Conservation (phyloP, 2,888 invertebrate genomes). For the Folsomia candida region DNA sequence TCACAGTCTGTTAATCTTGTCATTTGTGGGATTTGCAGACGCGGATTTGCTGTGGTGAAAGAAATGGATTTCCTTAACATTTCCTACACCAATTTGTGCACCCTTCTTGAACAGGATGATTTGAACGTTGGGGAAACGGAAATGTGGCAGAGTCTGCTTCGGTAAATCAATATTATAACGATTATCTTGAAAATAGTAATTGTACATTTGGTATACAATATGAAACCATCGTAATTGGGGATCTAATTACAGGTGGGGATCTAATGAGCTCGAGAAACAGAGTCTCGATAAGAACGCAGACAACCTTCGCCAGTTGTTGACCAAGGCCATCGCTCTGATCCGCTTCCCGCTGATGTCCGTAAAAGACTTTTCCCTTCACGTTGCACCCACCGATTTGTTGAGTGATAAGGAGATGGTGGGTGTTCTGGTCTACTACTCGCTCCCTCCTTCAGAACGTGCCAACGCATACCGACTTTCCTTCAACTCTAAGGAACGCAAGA, state of each 20-base stretch:
- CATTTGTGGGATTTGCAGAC: slow-evolving; percentile 17
- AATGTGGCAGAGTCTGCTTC: slow-evolving; percentile 36
- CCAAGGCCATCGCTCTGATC: slow-evolving; percentile 34
- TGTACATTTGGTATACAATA: not conserved
- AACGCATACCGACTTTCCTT: slow-evolving; percentile 40
- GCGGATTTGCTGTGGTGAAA: slow-evolving; percentile 42
- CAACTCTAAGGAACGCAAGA: slow-evolving; percentile 39
- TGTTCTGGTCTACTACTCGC: slow-evolving; percentile 43
- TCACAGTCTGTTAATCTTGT: not conserved
- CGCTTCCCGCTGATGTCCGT: slow-evolving; percentile 45
- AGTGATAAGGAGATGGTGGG: slow-evolving; percentile 45
- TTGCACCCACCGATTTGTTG: slow-evolving; percentile 42
- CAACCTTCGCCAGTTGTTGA: slow-evolving; percentile 34
- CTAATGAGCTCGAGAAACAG: slow-evolving; percentile 36
- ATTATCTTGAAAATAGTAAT: not conserved
- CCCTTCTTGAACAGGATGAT: slow-evolving; percentile 39
- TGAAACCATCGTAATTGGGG: not conserved
- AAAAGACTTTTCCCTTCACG: slow-evolving; percentile 43
- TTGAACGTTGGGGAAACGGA: slow-evolving; percentile 44
- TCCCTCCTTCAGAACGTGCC: slow-evolving; percentile 43
- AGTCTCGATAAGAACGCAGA: slow-evolving; percentile 35
- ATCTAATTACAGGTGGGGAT: slow-evolving; percentile 34
- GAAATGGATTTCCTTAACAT: slow-evolving; percentile 42
- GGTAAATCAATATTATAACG: slow-evolving; percentile 12
- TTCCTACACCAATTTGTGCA: slow-evolving; percentile 34